Evolutionary conservation across 2,797 vertebrate genomes (phyloP), one percentile per base, ranked within the genome.

Genomic region (Acrossocheilus fasciatus): DNA sequence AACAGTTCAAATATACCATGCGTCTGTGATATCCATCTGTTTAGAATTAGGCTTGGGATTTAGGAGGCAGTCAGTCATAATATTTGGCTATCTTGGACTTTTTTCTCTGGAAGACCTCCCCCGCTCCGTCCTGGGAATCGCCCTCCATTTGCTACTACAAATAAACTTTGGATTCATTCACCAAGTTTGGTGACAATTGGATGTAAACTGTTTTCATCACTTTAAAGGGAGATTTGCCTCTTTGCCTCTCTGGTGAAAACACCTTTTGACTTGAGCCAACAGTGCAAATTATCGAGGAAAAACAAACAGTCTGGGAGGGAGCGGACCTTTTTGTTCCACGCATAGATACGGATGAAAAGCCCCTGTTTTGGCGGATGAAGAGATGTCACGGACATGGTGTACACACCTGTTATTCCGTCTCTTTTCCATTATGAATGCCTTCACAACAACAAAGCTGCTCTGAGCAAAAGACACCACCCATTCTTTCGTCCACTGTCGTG

Each of bases 41-140:
- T 91, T 92, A 94, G 92, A 92, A 95, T 93, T 95, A 96, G 95
- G 93, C 96, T 96, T 94, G 95, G 95, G 96, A 97, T 95, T 96
- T 96, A 96, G 96, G 96, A 96, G 96, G 95, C 96, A 95, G 95
- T 97, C 96, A 96, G 95, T 95, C 95, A 93, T 93, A 96, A 95
- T 96, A 96, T 96, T 96, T 96, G 94, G 92, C 95, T 95, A 95
- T 96, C 96, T 96, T 95, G 93, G 93, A 95, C 94, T 93, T 95
- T 94, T 95, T 95, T 94, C 95, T 94, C 75, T 83, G n/a, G 96
- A 95, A 96, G 95, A 96, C 95, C 96, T 96, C 96, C 94, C 95
- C 94, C 95, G 94, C 92, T 96, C 95, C 95, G 91, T 95, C 94
- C 96, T 95, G 95, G 92, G 96, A 96, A 96, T 96, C 95, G 95